Base-by-base conservation (phyloP, 2,888 invertebrate genomes). In the Cremastobaeus sp. region DNA sequence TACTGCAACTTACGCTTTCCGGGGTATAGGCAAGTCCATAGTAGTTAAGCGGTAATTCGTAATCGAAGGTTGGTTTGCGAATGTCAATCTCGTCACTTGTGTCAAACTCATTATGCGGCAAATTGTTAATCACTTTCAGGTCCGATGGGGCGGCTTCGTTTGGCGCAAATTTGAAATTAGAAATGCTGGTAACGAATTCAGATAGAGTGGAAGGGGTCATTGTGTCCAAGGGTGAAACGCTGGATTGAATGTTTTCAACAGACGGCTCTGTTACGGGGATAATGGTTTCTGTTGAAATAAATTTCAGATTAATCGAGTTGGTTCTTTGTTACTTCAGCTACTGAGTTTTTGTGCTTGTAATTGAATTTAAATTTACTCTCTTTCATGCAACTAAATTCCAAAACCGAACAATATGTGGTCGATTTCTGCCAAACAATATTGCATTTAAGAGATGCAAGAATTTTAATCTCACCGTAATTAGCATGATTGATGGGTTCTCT, bases 211-310 rank as follows among this genome's bases (percentile, higher is more conserved):
- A 17, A 1, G 35, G 39, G n/a, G 69, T 62, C 2, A 52, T 64
- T 0, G 59, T 43, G 1, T 6, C 14, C 9, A 37, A 11, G 2
- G 62, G 30, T 5, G 43, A n/a, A n/a, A 37, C 32, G 11, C 21
- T 50, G 17, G 57, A 30, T 18, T 32, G 17, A 8, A 50, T n/a
- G 8, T 5, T 43, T 6, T 71, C 70, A 18, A 43, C 12, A 4
- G 47, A 25, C 17, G 34, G 14, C 17, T 71, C 70, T 3, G 70
- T 71, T 17, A 71, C 64, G 1, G 70, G 57, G 4, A 50, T 57
- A 50, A 71, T 25, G n/a, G 20, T 3, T n/a, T 62, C 70, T 70
- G 60, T 21, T 2, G 17, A 21, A 15, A 17, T 15, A 57, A 30
- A 45, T 45, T 9, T 3, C 5, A 18, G 3, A 12, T 30, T 18